These are phyloP conservation scores for Drosophila limbata DNA, from an alignment of 2,888 invertebrate species.

Conservation along the genomic window DNA sequence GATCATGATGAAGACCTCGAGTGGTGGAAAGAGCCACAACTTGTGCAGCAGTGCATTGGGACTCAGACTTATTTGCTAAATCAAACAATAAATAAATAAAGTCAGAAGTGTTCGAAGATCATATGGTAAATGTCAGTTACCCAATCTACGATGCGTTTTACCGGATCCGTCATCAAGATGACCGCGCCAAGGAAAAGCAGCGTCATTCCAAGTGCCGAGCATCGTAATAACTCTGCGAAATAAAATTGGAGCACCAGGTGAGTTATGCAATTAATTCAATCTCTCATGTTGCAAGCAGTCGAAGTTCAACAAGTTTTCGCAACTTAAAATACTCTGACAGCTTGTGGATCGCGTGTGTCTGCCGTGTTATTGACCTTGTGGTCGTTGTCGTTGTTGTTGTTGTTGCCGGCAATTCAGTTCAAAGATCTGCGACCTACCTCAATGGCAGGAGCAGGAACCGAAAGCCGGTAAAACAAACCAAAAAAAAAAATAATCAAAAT, in stretches of 20 bases:
- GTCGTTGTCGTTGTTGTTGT: constrained; percentile 8
- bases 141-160: constrained; percentile 79
- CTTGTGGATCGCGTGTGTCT: constrained; percentile 64
- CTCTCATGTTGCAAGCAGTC: constrained; percentile 51
- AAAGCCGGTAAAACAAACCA: constrained; percentile 17
- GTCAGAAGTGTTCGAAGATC: neutral
- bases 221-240: constrained; percentile 79
- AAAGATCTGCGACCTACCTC: constrained; percentile 76
- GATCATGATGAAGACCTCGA: constrained; percentile 88
- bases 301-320: constrained; percentile 74
- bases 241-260: constrained; percentile 69
- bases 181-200: constrained; percentile 76
- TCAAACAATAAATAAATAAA: neutral
- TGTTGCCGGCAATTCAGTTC: constrained; percentile 8
- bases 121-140: constrained; percentile 64
- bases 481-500: constrained; percentile 24
- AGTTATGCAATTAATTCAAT: constrained; percentile 55
- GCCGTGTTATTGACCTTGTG: constrained; percentile 61
- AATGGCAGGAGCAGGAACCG: constrained; percentile 72
- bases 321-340: constrained; percentile 61
- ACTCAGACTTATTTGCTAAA: constrained; percentile 84
- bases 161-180: constrained; percentile 78
- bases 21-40: constrained; percentile 89
- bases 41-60: constrained; percentile 87
- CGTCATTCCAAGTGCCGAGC: constrained; percentile 78